Base-by-base conservation (phyloP, 1,140 invertebrate species). In the Thereuonema tuberculata region DNA sequence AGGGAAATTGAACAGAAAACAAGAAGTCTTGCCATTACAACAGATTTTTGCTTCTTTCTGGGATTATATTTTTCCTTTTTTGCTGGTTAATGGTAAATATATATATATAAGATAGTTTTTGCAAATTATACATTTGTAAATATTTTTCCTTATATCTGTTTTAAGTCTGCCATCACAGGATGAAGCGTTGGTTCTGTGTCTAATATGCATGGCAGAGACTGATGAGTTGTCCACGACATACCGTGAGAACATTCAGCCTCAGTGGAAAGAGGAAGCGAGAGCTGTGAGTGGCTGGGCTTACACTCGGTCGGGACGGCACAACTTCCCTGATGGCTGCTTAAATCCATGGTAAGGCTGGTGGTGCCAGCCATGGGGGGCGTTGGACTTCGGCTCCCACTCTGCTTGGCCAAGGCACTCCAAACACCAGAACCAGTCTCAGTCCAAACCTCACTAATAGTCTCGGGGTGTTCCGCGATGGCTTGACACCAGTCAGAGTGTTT, bases 161-260 rank as follows among this genome's bases (percentile, higher is more conserved):
- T 55, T 14, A 55, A 9, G 9, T 55, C 53, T 9, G 9, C 21
- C 3, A 17, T 28, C 5, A 55, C 17, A 14, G 53, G 17, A 25
- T 55, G 17, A 55, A 17, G 15, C 21, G 53, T n/a, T 23, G 3
- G 28, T 21, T 55, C 53, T 17, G 12, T 55, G 14, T 28, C 28
- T 29, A 55, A 29, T 55, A 55, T 55, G 28, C 53, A 55, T 26
- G 53, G 53, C 53, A 55, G 14, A 29, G 53, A 55, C 27, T 55
- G 53, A 23, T 29, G 53, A 12, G 27, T 55, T 2, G 53, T 25
- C 53, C 53, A 55, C 27, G 53, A 55, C 5, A 29, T 25, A 12
- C 14, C 9, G 5, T 50, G 48, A 24, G 5, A 50, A 20, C 48
- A 12, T 14, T 50, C 48, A 5, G 23, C 5, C 3, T 50, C 48